Base-by-base conservation (phyloP, 2,888 invertebrate genomes). In the Tortricodes alternella region DNA sequence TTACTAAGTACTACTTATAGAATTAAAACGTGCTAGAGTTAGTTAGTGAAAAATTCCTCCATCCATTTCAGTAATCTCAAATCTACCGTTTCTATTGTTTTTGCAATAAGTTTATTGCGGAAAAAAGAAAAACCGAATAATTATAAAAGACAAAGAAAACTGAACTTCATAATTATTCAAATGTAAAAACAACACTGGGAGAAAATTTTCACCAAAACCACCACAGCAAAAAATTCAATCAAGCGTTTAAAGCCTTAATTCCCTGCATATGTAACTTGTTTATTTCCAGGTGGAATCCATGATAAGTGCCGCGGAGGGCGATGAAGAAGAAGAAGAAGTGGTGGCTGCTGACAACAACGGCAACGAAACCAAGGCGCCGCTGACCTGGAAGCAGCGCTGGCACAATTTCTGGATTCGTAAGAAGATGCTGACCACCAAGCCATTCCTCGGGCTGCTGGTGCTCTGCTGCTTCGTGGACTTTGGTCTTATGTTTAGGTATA, bases 401-500 rank as follows among this genome's bases (percentile, higher is more conserved):
- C 71, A 87, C 5, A 78, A 83, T 8, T 89, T 90, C 75, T 90
- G 89, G 89, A 67, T 76, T 9, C 67, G 90, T 3, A 90, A 90
- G 81, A 90, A 87, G 78, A 83, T 83, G 78, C 76, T 93, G 4
- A 88, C 91, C 59, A 84, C 83, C 3, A 91, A 89, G 4, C 92
- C 93, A 0, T 92, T 92, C 64, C 81, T 92, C 13, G 91, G 91
- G 0, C 77, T 92, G 21, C 77, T 93, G 11, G 79, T 83, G 9
- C 76, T 93, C 3, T 92, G 92, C 64, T 92, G 92, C 68, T 92
- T 92, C 58, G 92, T 92, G 0, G 93, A 93, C 70, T 93, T 93
- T 66, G 93, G 93, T 7, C 79, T 93, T 19, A 93, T 93, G 92
- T 92, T 92, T 64, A 92, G 93, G 92, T 93, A 69, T 32, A 13